Base-by-base conservation (phyloP, 2,888 invertebrate species). In the Cataglyphis livida region DNA sequence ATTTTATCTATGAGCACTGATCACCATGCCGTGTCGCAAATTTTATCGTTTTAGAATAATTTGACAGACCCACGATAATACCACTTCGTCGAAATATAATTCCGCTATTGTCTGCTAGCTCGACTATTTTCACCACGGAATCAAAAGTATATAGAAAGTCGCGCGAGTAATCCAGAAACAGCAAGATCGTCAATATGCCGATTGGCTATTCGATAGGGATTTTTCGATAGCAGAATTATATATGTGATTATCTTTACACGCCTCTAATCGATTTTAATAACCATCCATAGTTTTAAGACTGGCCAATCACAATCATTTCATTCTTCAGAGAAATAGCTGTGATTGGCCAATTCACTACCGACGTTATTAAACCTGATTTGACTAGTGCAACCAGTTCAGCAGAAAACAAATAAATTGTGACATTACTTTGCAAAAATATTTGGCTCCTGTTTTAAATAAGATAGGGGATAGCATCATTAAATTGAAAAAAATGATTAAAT, bases 401-500 rank as follows among this genome's bases (percentile, higher is more conserved):
- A 28, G 28, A 28, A 28, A 28, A 28, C 6, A 35, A 6, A 35
- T 35, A 35, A 35, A 35, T 35, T 35, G 70, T 25, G 41, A 68
- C 15, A 44, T 68, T 21, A 59, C 57, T n/a, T 32, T 0, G 44
- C 18, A 44, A 51, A n/a, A 51, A 18, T 68, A 32, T 44, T 44
- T 44, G 54, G 10, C 5, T 41, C 1, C 1, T 1, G 3, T 1
- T 61, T 25, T 1, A 21, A 68, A 1, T 9, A n/a, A 48, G 7
- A 32, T 21, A 32, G 6, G 18, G 18, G 18, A 48, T 48, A 41
- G 15, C 28, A 28, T n/a, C 12, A 6, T 18, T 44, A 38, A 38
- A 64, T 44, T 7, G 12, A 12, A 32, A 90, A 90, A 88, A 48
- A 94, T 94, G 94, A 91, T 94, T 38, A 93, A 94, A 73, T 95